phyloP scores from a whole-genome alignment of 1,140 invertebrate species.

The Episyrphus balteatus region DNA sequence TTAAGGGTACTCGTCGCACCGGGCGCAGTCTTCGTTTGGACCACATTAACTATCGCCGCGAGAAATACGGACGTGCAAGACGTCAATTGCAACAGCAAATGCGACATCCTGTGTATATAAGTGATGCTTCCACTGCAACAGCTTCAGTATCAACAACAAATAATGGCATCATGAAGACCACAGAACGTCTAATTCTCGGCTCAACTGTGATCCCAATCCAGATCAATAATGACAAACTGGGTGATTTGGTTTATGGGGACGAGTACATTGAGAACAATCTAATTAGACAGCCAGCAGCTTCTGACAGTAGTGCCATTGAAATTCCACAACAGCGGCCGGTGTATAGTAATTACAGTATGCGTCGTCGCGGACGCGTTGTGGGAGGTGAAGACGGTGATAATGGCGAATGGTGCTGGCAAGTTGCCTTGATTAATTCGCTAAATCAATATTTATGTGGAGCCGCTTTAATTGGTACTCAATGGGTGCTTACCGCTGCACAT shows the following conservation, averaged over 20 bases:
- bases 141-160: background rate
- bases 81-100: conserved; percentile 12
- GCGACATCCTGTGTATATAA: background rate
- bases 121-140: conserved; percentile 6
- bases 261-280: background rate
- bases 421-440: conserved; percentile 82
- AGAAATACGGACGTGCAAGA: conserved; percentile 23
- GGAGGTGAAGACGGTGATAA: conserved; percentile 82
- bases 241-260: conserved; percentile 19
- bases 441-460: conserved; percentile 95
- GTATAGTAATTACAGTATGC: conserved; percentile 11
- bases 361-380: conserved; percentile 58
- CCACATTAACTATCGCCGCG: conserved; percentile 16
- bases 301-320: background rate
- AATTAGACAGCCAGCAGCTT: conserved; percentile 4
- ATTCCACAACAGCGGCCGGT: conserved; percentile 1
- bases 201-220: conserved; percentile 39
- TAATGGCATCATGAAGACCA: conserved; percentile 23
- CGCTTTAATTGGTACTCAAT: conserved; percentile 84
- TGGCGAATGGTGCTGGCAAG: conserved; percentile 93
- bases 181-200: conserved; percentile 26
- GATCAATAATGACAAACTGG: conserved; percentile 36
- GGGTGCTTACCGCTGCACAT: conserved; percentile 91
- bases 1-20: conserved; percentile 52
- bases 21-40: conserved; percentile 19